These are phyloP conservation scores for Drosophila leontia DNA, from an alignment of 1,140 invertebrate genomes.

Conservation along the genomic window DNA sequence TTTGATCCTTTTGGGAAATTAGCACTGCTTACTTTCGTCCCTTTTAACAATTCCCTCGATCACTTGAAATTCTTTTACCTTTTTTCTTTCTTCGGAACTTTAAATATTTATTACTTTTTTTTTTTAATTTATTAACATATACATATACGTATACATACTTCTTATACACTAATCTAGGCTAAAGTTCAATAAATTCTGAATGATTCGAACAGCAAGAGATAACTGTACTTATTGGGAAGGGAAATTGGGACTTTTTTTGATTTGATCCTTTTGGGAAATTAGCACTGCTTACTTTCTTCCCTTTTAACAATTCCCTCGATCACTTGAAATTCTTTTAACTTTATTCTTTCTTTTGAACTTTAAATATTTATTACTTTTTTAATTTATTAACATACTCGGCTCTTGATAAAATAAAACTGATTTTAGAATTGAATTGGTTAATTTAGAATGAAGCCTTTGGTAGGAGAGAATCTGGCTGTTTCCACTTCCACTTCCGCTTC, in stretches of 20 bases:
- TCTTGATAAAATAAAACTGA: not conserved
- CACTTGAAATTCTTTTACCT: too few relatives aligned
- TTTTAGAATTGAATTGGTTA: not conserved
- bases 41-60: too few relatives aligned
- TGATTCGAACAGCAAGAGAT: slow-evolving; percentile 27
- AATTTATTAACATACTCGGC: slow-evolving; percentile 2
- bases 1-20: too few relatives aligned
- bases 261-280: too few relatives aligned
- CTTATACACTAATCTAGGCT: slow-evolving; percentile 64
- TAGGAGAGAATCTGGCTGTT: not conserved
- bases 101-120: not conserved
- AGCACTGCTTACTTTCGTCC: too few relatives aligned
- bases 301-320: too few relatives aligned
- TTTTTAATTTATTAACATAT: slow-evolving; percentile 2
- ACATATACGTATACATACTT: slow-evolving; percentile 67
- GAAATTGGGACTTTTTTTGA: not conserved
- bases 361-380: not conserved
- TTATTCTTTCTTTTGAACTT: not conserved
- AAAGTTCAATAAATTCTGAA: slow-evolving; percentile 75
- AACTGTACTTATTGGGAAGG: not conserved
- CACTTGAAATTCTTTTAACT: not conserved
- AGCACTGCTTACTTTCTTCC: too few relatives aligned
- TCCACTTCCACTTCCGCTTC: not conserved
- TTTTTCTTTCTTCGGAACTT: not conserved
- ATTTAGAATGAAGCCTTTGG: not conserved